Evolutionary conservation across 2,888 invertebrate species (phyloP).

Genomic region (Agrotis puta): DNA sequence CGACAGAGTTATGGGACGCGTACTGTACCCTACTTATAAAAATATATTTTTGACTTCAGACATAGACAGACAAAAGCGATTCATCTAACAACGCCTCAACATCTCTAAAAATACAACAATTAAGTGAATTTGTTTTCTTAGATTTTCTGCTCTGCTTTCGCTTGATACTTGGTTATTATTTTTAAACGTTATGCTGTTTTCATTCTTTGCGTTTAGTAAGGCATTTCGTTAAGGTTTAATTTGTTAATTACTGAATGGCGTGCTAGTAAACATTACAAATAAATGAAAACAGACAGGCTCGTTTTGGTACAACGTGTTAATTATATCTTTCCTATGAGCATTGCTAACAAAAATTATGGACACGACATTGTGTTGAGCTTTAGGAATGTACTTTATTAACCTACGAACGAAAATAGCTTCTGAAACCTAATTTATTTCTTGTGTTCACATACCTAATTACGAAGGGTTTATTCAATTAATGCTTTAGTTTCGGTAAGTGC

Average conservation of each 20-base stretch:
- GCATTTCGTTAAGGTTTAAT: conserved; percentile 42
- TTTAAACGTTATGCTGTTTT: conserved; percentile 11
- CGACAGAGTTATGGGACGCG: conserved; percentile 29
- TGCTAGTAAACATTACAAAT: conserved; percentile 51
- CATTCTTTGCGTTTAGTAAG: conserved; percentile 13
- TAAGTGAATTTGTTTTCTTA: conserved; percentile 22
- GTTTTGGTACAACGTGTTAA: conserved; percentile 48
- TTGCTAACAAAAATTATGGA: conserved; percentile 43
- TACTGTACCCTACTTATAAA: conserved; percentile 26
- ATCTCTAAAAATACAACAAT: conserved; percentile 37
- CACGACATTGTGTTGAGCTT: conserved; percentile 23
- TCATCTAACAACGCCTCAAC: conserved; percentile 34
- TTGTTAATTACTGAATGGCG: conserved; percentile 61
- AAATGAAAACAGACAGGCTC: conserved; percentile 50
- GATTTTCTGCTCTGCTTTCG: conserved; percentile 7
- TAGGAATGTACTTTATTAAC: conserved; percentile 26
- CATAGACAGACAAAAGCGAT: conserved; percentile 40
- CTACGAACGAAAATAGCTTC: conserved; percentile 20
- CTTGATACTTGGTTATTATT: background rate
- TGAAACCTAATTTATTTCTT: conserved; percentile 51
- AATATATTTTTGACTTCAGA: conserved; percentile 47
- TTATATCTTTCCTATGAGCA: conserved; percentile 37
- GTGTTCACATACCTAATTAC: conserved; percentile 56
- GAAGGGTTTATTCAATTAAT: conserved; percentile 75
- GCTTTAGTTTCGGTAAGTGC: conserved; percentile 73